Percentiles rank a stretch among this genome's conserved stretches.
phyloP scores from a whole-genome alignment of 2,113 vertebrate species.

The Urocolius indicus region DNA sequence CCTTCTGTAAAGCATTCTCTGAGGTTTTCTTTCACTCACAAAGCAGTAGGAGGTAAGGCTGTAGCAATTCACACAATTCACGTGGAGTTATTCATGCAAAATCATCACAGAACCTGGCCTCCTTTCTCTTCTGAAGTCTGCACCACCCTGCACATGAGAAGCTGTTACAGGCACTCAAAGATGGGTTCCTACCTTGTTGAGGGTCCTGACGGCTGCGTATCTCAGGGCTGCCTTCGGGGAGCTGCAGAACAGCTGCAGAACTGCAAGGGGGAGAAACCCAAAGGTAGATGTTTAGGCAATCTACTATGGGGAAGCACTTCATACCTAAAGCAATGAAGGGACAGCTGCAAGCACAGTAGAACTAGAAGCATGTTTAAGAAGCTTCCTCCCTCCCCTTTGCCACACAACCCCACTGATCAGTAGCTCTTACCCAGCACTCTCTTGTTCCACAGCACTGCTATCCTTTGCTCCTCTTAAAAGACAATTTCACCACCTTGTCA shows the following conservation, averaged over 20 bases:
- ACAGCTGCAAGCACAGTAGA: not conserved
- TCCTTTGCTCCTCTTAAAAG: not conserved
- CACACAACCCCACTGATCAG: not conserved
- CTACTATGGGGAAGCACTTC: not conserved
- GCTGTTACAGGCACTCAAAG: not conserved
- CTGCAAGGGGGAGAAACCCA: slow-evolving; percentile 62
- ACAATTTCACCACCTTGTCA: not conserved
- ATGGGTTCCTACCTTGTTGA: slow-evolving; percentile 80
- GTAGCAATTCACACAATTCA: not conserved
- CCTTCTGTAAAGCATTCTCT: not conserved
- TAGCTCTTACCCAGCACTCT: not conserved
- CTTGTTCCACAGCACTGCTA: not conserved
- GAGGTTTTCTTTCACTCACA: not conserved
- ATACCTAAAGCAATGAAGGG: not conserved
- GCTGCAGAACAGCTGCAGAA: slow-evolving; percentile 86
- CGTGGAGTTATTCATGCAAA: not conserved
- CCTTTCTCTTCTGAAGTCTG: not conserved
- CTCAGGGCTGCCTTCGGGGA: slow-evolving; percentile 84
- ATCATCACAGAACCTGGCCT: not conserved
- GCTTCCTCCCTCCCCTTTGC: not conserved
- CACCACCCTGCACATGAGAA: not conserved
- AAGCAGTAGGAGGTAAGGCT: not conserved
- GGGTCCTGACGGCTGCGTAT: slow-evolving; percentile 83
- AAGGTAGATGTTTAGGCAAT: not conserved
- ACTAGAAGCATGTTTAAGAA: not conserved